These are phyloP conservation scores for Melipona bicolor DNA, from an alignment of 2,888 invertebrate genomes.

Conservation along the genomic window DNA sequence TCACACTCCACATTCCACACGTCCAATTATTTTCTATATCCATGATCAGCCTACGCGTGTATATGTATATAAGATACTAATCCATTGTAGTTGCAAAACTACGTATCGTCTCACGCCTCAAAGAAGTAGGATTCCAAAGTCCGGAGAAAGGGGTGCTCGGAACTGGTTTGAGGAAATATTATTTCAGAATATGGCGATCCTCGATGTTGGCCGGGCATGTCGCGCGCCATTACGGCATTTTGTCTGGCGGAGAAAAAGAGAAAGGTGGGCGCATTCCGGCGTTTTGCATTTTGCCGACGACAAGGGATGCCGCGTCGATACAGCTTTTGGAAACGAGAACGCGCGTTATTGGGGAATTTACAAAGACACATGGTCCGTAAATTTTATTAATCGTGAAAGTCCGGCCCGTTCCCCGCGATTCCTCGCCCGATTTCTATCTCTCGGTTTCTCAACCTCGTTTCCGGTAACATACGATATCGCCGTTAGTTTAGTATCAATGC, in stretches of 20 bases:
- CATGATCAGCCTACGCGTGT: neutral
- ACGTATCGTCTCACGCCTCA: neutral
- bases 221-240: constrained; percentile 48
- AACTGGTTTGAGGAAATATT: constrained; percentile 51
- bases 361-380: constrained; percentile 54
- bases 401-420: neutral
- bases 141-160: neutral
- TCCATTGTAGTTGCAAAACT: neutral
- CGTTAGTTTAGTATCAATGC: constrained; percentile 4
- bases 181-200: constrained; percentile 58
- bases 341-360: constrained; percentile 56
- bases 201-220: constrained; percentile 15
- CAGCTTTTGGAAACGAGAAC: constrained; percentile 45
- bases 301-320: constrained; percentile 14
- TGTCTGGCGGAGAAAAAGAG: constrained; percentile 51
- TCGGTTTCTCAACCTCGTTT: neutral
- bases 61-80: no score
- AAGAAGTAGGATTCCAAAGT: neutral
- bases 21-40: neutral
- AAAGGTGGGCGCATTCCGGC: constrained; percentile 46
- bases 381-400: constrained; percentile 53
- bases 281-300: constrained; percentile 38
- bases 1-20: neutral
- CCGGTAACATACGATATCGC: constrained; percentile 43
- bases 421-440: neutral